These are phyloP conservation scores for Nomada goodeniana DNA, from an alignment of 2,888 invertebrate genomes.

Conservation along the genomic window DNA sequence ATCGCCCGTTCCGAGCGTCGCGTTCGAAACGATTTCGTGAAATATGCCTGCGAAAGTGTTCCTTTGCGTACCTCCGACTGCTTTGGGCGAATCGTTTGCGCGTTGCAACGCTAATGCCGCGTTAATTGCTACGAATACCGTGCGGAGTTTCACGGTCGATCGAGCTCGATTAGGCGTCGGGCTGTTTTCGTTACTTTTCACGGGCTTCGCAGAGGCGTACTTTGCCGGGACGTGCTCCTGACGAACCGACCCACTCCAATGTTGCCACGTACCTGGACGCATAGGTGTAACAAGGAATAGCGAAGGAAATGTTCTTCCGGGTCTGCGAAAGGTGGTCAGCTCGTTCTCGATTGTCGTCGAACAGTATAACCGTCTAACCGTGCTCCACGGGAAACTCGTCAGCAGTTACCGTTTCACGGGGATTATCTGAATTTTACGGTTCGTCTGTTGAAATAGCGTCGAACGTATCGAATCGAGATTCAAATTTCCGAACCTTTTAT, in stretches of 20 bases:
- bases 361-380: too few species aligned
- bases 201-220: background rate
- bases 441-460: constrained; percentile 28
- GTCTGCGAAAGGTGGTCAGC: background rate
- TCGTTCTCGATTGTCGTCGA: background rate
- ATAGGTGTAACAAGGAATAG: too few species aligned
- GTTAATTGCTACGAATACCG: constrained; percentile 8
- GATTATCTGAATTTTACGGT: constrained; percentile 49
- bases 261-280: background rate
- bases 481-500: constrained; percentile 36
- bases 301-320: background rate
- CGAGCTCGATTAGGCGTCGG: constrained; percentile 1
- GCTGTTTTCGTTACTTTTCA: constrained; percentile 2
- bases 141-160: constrained; percentile 7
- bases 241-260: constrained; percentile 15
- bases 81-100: background rate
- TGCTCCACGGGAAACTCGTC: constrained; percentile 4
- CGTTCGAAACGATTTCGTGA: constrained; percentile 13
- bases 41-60: background rate
- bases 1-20: constrained; percentile 18
- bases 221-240: constrained; percentile 6
- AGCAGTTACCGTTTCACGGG: constrained; percentile 26
- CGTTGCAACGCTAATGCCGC: background rate
- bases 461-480: constrained; percentile 35
- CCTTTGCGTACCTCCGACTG: background rate